Conservation (phyloP, 2,113 vertebrate genomes). For the Pimephales promelas region DNA sequence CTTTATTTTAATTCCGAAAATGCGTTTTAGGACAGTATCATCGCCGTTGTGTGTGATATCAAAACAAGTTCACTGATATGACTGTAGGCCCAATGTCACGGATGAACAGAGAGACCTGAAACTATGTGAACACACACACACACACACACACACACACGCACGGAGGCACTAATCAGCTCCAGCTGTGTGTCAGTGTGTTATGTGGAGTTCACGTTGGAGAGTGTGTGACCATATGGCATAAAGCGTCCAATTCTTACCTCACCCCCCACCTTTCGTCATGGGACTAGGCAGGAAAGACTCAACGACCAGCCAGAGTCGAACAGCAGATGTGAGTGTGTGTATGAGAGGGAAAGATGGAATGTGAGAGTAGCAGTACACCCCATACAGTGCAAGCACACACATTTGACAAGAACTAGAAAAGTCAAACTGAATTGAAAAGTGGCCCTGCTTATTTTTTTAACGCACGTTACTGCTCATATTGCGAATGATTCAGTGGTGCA, state of each 20-base stretch:
- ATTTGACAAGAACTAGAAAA: background rate
- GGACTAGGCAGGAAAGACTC: slow-evolving; percentile 65
- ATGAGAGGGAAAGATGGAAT: slow-evolving; percentile 28
- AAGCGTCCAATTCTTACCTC: slow-evolving; percentile 71
- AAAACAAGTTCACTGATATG: background rate
- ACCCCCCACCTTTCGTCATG: slow-evolving; percentile 66
- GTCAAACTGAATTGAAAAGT: background rate
- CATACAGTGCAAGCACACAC: background rate
- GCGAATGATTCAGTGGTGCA: too few species aligned
- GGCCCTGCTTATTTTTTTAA: background rate
- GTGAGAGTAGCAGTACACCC: slow-evolving; percentile 19
- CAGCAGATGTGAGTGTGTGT: slow-evolving; percentile 63
- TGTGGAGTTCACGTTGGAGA: slow-evolving; percentile 69
- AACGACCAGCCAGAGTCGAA: slow-evolving; percentile 60
- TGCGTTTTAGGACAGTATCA: background rate
- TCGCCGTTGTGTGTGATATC: background rate
- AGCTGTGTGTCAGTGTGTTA: slow-evolving; percentile 74
- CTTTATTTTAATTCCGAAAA: too few species aligned
- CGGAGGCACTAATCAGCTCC: slow-evolving; percentile 67
- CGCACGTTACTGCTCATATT: too few species aligned
- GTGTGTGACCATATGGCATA: slow-evolving; percentile 71
- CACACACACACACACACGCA: slow-evolving; percentile 8
- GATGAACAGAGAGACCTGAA: slow-evolving; percentile 33
- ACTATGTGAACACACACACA: background rate
- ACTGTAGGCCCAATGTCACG: slow-evolving; percentile 23